phyloP scores from a whole-genome alignment of 2,888 invertebrate genomes.

The Cephus runcator region DNA sequence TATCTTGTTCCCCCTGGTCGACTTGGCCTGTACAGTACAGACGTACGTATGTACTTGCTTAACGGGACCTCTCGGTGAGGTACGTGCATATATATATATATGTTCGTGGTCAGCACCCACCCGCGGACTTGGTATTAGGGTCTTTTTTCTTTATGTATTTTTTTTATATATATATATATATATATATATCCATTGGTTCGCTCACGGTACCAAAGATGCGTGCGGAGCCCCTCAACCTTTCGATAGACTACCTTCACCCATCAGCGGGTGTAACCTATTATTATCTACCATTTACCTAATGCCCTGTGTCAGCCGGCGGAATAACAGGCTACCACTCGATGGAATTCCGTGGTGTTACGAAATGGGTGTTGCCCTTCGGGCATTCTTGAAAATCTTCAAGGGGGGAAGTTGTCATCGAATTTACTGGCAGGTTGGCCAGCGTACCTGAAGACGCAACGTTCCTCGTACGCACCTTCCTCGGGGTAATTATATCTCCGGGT shows the following conservation, averaged over 20 bases:
- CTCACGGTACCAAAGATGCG: constrained; percentile 27
- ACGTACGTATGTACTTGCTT: not conserved
- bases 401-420: not conserved
- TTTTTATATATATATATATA: not conserved
- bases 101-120: not conserved
- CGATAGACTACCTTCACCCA: constrained; percentile 57
- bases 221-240: constrained; percentile 33
- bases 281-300: constrained; percentile 65
- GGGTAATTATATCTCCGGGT: not conserved
- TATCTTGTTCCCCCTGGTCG: not conserved
- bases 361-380: not conserved
- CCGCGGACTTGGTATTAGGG: not conserved
- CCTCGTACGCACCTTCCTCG: not conserved
- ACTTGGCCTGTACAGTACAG: not conserved
- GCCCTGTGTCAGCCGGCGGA: constrained; percentile 56
- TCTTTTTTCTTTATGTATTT: not conserved
- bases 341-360: constrained; percentile 32
- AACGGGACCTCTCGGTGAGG: not conserved
- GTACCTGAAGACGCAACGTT: not conserved
- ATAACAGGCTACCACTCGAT: constrained; percentile 35
- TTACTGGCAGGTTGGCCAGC: not conserved
- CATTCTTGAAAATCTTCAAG: not conserved
- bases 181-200: not conserved
- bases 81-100: not conserved
- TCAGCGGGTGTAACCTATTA: constrained; percentile 64